These are phyloP conservation scores for Monochamus alternatus DNA, from an alignment of 2,888 invertebrate species.

Conservation along the genomic window DNA sequence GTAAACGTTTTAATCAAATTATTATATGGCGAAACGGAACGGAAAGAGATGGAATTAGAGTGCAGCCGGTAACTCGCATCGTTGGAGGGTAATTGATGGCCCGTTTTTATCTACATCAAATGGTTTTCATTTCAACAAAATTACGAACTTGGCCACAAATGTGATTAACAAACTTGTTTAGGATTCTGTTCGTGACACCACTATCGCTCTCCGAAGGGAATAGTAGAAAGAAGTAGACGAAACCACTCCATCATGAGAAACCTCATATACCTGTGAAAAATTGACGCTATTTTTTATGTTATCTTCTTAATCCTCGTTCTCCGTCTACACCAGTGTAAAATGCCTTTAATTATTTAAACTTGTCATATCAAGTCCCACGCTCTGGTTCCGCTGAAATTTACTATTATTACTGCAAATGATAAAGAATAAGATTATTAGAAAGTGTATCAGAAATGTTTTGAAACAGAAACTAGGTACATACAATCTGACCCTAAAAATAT, in stretches of 20 bases:
- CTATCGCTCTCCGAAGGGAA: slow-evolving; percentile 61
- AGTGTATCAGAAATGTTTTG: not conserved
- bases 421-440: not conserved
- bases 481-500: too few species aligned
- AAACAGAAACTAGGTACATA: too few species aligned
- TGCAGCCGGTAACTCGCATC: slow-evolving; percentile 40
- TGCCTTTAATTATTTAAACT: slow-evolving; percentile 34
- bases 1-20: slow-evolving; percentile 1
- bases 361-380: slow-evolving; percentile 1
- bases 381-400: too few species aligned
- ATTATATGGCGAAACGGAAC: slow-evolving; percentile 5
- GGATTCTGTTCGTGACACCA: slow-evolving; percentile 65
- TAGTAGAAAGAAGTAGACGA: slow-evolving; percentile 54
- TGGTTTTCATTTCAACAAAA: slow-evolving; percentile 66
- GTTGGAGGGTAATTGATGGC: slow-evolving; percentile 61
- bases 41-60: slow-evolving; percentile 39
- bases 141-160: slow-evolving; percentile 64
- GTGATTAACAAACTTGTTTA: slow-evolving; percentile 68
- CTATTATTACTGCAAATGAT: too few species aligned
- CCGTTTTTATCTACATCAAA: slow-evolving; percentile 67
- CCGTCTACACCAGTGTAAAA: slow-evolving; percentile 42
- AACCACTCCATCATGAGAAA: slow-evolving; percentile 61
- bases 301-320: slow-evolving; percentile 54
- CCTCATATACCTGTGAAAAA: slow-evolving; percentile 66
- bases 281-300: slow-evolving; percentile 59